Evolutionary conservation across 2,888 invertebrate species (phyloP).

Genomic region (Xylota segnis): DNA sequence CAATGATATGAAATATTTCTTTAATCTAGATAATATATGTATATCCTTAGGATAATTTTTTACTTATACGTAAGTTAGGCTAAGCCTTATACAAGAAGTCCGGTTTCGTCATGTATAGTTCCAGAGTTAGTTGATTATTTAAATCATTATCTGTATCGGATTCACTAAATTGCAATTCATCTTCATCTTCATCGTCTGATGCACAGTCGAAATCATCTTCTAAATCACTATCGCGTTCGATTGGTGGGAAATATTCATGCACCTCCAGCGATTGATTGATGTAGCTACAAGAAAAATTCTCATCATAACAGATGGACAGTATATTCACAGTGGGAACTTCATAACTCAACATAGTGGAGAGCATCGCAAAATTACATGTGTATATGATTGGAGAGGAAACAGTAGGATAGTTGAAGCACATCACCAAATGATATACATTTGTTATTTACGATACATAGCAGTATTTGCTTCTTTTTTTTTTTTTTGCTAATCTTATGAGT

Average conservation of each 20-base stretch:
- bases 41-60: constrained; percentile 29
- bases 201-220: constrained; percentile 81
- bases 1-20: constrained; percentile 19
- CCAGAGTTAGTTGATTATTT: too few species aligned
- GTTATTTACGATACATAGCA: constrained; percentile 50
- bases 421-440: constrained; percentile 61
- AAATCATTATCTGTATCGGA: constrained; percentile 79
- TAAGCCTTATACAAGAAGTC: constrained; percentile 35
- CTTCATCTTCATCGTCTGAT: constrained; percentile 81
- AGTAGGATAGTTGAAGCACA: constrained; percentile 53
- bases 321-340: constrained; percentile 25
- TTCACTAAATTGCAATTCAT: constrained; percentile 83
- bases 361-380: constrained; percentile 41
- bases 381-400: constrained; percentile 51
- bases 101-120: too few species aligned
- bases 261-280: constrained; percentile 96
- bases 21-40: not conserved
- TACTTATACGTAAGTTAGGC: not conserved
- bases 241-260: constrained; percentile 95
- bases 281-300: constrained; percentile 92
- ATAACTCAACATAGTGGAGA: constrained; percentile 44
- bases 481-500: constrained; percentile 32
- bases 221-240: constrained; percentile 83
- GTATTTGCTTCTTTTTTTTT: not conserved
- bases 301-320: constrained; percentile 60